Percentiles rank a stretch among this genome's conserved stretches.
phyloP scores from a whole-genome alignment of 2,888 invertebrate genomes.

The Neoascia interrupta region DNA sequence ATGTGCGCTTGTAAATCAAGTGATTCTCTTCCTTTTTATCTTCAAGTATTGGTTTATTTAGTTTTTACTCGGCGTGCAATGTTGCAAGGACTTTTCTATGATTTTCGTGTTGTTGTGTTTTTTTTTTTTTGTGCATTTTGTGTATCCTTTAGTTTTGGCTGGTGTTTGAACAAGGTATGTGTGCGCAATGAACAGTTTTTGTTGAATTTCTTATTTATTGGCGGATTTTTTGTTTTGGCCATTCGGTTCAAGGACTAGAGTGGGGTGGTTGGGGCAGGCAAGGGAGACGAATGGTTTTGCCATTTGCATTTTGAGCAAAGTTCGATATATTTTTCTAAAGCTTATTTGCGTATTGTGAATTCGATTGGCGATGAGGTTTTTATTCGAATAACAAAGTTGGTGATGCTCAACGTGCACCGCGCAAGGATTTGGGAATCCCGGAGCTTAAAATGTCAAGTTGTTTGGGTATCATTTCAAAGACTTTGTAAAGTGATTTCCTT shows the following conservation, averaged over 20 bases:
- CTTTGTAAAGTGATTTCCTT: too few relatives aligned
- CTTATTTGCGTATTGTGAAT: slow-evolving; percentile 1
- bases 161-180: slow-evolving; percentile 41
- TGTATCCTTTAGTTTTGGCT: not conserved
- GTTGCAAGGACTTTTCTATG: slow-evolving; percentile 52
- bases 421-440: too few relatives aligned
- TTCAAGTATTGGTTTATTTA: slow-evolving; percentile 64
- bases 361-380: slow-evolving; percentile 10
- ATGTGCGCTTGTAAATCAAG: slow-evolving; percentile 68
- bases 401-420: too few relatives aligned
- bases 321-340: slow-evolving; percentile 30
- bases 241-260: not conserved
- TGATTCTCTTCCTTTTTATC: slow-evolving; percentile 46
- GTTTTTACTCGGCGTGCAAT: slow-evolving; percentile 62
- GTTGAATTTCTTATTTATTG: slow-evolving; percentile 57
- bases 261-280: not conserved
- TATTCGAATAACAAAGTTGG: too few relatives aligned
- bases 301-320: slow-evolving; percentile 63
- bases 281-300: slow-evolving; percentile 17
- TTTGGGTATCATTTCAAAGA: too few relatives aligned
- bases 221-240: slow-evolving; percentile 8
- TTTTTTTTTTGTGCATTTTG: not conserved
- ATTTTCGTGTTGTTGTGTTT: slow-evolving; percentile 13
- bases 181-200: slow-evolving; percentile 37
- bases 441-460: too few relatives aligned